Conservation (phyloP, 2,113 vertebrate species). For the Melanocharis versteri region DNA sequence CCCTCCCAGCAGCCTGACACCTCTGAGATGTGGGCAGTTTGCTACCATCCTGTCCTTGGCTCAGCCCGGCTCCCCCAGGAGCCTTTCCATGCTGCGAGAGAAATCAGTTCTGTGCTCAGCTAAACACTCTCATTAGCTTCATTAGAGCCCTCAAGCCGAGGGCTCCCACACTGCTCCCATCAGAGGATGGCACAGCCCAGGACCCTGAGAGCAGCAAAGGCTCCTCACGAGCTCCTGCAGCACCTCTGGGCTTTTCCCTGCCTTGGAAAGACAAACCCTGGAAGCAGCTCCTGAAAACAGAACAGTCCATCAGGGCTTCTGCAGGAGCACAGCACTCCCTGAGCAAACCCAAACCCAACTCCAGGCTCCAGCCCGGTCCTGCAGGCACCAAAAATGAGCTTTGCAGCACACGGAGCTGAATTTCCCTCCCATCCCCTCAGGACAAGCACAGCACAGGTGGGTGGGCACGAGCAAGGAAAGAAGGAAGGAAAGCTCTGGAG, state of each 20-base stretch:
- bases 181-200: background rate
- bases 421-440: background rate
- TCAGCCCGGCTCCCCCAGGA: background rate
- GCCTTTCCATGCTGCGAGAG: background rate
- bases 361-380: background rate
- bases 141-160: background rate
- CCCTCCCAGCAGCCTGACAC: background rate
- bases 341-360: background rate
- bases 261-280: background rate
- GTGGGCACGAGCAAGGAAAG: background rate
- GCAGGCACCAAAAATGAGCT: fast-evolving
- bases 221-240: background rate
- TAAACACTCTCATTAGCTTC: background rate
- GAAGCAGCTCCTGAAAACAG: background rate
- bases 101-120: background rate
- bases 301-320: background rate
- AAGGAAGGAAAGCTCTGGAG: background rate
- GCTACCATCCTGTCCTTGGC: background rate
- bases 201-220: background rate
- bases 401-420: fast-evolving
- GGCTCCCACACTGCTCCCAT: background rate
- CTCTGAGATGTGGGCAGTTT: background rate
- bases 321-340: background rate
- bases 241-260: background rate
- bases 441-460: background rate